A percentile compares a stretch with the other conserved stretches of the same genome.
phyloP scores from a whole-genome alignment of 2,888 invertebrate species.

The Macrophya alboannulata region DNA sequence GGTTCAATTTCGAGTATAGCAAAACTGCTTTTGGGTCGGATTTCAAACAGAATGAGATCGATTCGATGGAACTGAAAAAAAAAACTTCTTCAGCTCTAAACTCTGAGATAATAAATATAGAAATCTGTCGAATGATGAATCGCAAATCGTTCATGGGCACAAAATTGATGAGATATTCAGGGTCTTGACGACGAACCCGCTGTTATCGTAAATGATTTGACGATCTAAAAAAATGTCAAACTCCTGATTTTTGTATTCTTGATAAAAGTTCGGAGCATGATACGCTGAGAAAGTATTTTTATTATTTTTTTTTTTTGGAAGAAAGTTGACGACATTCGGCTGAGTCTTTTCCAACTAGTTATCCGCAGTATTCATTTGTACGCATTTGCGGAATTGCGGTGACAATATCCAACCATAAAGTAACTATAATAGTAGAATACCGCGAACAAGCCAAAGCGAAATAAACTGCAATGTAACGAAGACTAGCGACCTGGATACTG shows the following conservation, averaged over 20 bases:
- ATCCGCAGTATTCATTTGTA: not conserved
- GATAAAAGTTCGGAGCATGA: not conserved
- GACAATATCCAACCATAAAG: slow-evolving; percentile 12
- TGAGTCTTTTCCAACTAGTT: not conserved
- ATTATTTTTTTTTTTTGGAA: not conserved
- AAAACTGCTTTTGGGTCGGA: not conserved
- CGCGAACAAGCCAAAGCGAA: not conserved
- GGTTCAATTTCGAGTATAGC: not conserved
- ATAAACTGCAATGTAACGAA: slow-evolving; percentile 44
- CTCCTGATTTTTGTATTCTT: not conserved
- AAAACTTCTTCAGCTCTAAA: not conserved
- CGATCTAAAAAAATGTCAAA: not conserved
- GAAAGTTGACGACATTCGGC: not conserved
- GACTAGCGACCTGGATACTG: slow-evolving; percentile 34
- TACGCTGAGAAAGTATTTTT: not conserved
- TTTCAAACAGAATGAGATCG: not conserved
- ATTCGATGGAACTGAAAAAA: not conserved
- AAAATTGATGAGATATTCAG: no score
- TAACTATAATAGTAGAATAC: not conserved
- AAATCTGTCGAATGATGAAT: no score
- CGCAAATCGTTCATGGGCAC: no score
- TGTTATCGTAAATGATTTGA: not conserved
- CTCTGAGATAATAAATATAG: not conserved
- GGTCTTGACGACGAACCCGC: no score
- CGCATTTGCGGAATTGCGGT: not conserved